Evolutionary conservation across 2,888 invertebrate genomes (phyloP).

Genomic region (Siphlonurus alternatus): DNA sequence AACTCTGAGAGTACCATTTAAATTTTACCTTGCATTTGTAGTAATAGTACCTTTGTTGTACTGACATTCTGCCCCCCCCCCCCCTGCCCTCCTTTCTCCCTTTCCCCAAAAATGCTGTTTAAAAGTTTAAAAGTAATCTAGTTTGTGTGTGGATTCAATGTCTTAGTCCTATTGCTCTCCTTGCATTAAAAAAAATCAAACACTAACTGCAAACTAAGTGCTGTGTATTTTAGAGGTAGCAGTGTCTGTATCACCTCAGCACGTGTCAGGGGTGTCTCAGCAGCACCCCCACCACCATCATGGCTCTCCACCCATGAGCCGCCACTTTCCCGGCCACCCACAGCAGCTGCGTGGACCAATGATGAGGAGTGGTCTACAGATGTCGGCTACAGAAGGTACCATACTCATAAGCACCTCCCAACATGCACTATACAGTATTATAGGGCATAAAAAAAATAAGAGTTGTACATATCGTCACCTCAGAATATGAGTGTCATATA

Average conservation of each 20-base stretch:
- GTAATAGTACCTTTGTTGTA: too few relatives aligned
- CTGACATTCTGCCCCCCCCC: too few relatives aligned
- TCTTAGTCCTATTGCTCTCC: neutral
- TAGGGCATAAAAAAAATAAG: too few relatives aligned
- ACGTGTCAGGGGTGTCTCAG: neutral
- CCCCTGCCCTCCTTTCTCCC: too few relatives aligned
- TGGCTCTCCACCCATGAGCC: slow-evolving; percentile 15
- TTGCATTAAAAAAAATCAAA: neutral
- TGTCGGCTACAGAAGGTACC: slow-evolving; percentile 2
- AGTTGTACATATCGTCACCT: too few relatives aligned
- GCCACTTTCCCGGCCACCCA: slow-evolving; percentile 52
- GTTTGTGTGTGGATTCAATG: neutral
- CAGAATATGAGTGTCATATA: too few relatives aligned
- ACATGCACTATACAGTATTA: too few relatives aligned
- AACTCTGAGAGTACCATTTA: too few relatives aligned
- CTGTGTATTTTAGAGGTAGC: neutral
- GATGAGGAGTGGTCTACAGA: slow-evolving; percentile 9
- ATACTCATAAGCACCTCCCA: too few relatives aligned
- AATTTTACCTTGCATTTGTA: too few relatives aligned
- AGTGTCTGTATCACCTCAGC: neutral
- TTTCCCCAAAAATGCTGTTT: too few relatives aligned
- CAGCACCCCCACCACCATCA: neutral
- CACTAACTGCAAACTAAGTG: neutral
- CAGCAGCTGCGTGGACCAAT: slow-evolving; percentile 41
- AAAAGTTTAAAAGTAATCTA: neutral